Conservation (phyloP, 2,888 invertebrate genomes). For the Drosophila paracracens region DNA sequence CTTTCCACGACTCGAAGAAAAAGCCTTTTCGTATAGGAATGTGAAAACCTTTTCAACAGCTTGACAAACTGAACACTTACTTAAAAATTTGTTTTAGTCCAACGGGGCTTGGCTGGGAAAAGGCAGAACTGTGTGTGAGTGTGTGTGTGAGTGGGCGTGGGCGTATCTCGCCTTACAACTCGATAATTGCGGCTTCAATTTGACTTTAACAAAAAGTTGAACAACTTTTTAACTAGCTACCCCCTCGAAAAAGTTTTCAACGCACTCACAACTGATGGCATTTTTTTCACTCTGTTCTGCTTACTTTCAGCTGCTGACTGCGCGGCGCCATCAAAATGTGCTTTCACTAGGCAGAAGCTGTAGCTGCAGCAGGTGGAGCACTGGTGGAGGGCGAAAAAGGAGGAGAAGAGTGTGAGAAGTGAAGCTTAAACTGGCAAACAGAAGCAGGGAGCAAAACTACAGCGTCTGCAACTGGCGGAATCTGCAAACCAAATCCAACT, state of each 20-base stretch:
- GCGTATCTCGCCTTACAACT: conserved; percentile 72
- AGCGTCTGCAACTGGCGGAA: conserved; percentile 49
- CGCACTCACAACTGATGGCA: conserved; percentile 56
- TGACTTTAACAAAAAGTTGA: conserved; percentile 76
- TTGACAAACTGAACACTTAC: conserved; percentile 60
- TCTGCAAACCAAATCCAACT: conserved; percentile 79
- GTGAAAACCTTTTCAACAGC: conserved; percentile 43
- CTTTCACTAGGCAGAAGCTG: conserved; percentile 45
- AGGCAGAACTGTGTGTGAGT: conserved; percentile 47
- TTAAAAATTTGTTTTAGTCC: conserved; percentile 52
- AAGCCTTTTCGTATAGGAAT: conserved; percentile 21
- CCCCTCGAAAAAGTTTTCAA: conserved; percentile 60
- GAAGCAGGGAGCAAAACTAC: conserved; percentile 39
- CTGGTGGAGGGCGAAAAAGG: conserved; percentile 11
- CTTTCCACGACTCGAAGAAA: conserved; percentile 15
- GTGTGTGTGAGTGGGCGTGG: conserved; percentile 36
- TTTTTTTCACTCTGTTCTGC: conserved; percentile 24
- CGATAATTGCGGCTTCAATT: conserved; percentile 79
- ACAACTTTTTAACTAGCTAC: conserved; percentile 74
- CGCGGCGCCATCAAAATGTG: conserved; percentile 57
- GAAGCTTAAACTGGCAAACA: conserved; percentile 39
- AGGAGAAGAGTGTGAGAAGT: conserved; percentile 17
- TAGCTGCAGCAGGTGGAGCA: conserved; percentile 29
- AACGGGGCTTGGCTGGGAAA: conserved; percentile 52
- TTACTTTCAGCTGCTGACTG: conserved; percentile 49